Base-by-base conservation (phyloP, 2,797 vertebrate genomes). In the Brachyrhaphis roseni region DNA sequence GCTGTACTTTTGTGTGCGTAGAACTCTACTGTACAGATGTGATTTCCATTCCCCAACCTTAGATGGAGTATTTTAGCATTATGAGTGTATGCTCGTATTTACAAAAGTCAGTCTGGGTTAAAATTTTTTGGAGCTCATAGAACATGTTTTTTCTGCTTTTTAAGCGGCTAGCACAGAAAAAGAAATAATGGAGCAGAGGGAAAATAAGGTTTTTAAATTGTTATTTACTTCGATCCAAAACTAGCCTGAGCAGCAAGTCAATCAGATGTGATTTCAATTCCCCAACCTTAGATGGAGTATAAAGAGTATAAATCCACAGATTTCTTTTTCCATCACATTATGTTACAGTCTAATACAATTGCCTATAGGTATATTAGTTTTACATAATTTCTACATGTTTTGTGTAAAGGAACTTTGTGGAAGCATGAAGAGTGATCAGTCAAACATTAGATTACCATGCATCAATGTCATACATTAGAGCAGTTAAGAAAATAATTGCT, bases 21-120 rank as follows among this genome's bases (percentile, higher is more conserved):
- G 34, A 84, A 89, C 93, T 95, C 95, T 96, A 92, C 92, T 92
- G 95, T 95, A 93, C 95, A 95, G 95, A 96, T 96, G 94, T 96
- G 82, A 95, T 94, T 95, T 95, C 89, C 94, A 88, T 82, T 91
- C 66, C 93, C 91, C 91, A 72, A 88, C 91, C 91, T 90, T 92
- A 93, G 92, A 89, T 93, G 90, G 95, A 96, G 95, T 95, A 94
- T 93, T 88, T 93, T 91, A 93, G 86, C 87, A 90, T 95, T 91
- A 94, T 88, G 78, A 93, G 88, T 93, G 91, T 94, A 94, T 84
- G 80, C 86, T 84, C 87, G 78, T 83, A 82, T 84, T 59, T 34
- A 68, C 80, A 46, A 74, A 78, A 86, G 81, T 72, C 85, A 72
- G 66, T 73, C 49, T 77, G 72, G 1, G 81, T 41, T 55, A 47